phyloP scores from a whole-genome alignment of 2,113 vertebrate genomes.

The Haemorhous mexicanus region DNA sequence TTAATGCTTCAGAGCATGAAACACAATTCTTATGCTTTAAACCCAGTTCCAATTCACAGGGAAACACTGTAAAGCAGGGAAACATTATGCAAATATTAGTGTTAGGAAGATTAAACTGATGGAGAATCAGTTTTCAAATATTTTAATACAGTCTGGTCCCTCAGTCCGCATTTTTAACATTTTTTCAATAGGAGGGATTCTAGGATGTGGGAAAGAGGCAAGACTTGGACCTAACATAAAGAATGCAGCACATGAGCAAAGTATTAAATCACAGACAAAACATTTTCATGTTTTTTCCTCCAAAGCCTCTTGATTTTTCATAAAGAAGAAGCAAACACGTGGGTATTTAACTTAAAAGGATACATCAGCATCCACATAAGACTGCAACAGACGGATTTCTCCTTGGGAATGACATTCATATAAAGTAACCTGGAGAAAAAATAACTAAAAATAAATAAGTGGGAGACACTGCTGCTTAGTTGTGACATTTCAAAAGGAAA shows the following conservation, averaged over 20 bases:
- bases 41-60: not conserved
- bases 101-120: not conserved
- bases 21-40: not conserved
- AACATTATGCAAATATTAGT: not conserved
- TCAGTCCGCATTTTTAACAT: not conserved
- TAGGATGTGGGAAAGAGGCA: not conserved
- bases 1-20: not conserved
- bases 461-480: not conserved
- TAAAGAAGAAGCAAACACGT: not conserved
- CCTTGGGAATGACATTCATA: slow-evolving; percentile 99
- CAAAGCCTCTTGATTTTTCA: not conserved
- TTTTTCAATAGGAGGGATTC: not conserved
- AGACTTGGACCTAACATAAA: not conserved
- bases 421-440: slow-evolving; percentile 85
- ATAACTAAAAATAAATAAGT: not conserved
- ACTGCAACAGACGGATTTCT: slow-evolving; percentile 92
- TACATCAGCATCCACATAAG: slow-evolving; percentile 98
- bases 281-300: not conserved
- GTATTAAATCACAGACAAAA: not conserved
- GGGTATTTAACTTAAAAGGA: slow-evolving; percentile 74
- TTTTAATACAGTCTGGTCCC: not conserved
- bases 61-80: not conserved
- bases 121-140: not conserved
- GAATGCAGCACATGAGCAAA: not conserved
- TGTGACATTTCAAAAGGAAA: not conserved